These are phyloP conservation scores for Mola mola DNA, from an alignment of 2,113 vertebrate species.

Conservation along the genomic window DNA sequence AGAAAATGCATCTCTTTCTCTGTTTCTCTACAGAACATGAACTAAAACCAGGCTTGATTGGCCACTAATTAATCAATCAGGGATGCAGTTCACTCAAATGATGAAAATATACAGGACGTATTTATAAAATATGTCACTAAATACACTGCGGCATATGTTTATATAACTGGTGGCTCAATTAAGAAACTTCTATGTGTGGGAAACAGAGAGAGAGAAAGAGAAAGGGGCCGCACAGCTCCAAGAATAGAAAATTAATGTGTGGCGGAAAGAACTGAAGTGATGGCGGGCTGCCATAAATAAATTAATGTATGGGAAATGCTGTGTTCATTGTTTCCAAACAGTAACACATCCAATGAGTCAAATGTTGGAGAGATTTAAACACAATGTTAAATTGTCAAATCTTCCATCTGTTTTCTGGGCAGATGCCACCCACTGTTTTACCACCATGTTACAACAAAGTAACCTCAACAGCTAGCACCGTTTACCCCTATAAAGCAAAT, in stretches of 20 bases:
- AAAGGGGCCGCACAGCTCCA: too few relatives aligned
- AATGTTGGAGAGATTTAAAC: constrained; percentile 7
- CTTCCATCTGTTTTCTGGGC: not conserved
- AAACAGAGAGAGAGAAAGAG: not conserved
- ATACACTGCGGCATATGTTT: not conserved
- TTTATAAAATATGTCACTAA: not conserved
- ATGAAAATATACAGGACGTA: too few relatives aligned
- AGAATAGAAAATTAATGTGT: too few relatives aligned
- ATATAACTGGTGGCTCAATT: not conserved
- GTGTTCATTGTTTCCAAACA: not conserved
- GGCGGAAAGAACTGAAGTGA: too few relatives aligned
- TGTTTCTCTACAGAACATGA: too few relatives aligned
- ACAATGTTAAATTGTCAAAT: constrained; percentile 5
- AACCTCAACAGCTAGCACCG: not conserved
- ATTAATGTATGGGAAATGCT: constrained; percentile 27
- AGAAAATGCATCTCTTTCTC: constrained; percentile 19
- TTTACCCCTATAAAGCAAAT: not conserved
- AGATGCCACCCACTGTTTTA: constrained; percentile 5
- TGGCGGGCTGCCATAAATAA: too few relatives aligned
- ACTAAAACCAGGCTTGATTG: too few relatives aligned
- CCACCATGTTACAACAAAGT: constrained; percentile 14
- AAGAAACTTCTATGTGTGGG: not conserved
- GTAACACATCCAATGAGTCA: too few relatives aligned
- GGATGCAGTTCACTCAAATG: too few relatives aligned
- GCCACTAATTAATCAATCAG: too few relatives aligned